These are phyloP conservation scores for Pteronotus mesoamericanus DNA, from an alignment of 2,797 vertebrate genomes.

Conservation along the genomic window DNA sequence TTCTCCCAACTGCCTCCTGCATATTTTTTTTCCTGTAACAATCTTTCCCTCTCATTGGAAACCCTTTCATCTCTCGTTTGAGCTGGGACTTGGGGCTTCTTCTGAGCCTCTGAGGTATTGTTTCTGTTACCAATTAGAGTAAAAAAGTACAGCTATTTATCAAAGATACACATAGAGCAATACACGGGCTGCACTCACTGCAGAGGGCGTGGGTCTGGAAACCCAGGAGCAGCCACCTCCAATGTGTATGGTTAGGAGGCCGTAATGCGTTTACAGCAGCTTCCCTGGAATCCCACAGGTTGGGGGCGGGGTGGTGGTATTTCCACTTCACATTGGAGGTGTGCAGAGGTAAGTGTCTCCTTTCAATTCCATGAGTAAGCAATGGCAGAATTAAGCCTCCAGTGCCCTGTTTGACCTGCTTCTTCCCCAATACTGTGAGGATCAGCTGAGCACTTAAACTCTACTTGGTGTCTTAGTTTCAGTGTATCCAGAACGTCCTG, in stretches of 20 bases:
- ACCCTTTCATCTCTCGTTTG: slow-evolving; percentile 45
- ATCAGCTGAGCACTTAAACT: background rate
- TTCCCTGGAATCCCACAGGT: background rate
- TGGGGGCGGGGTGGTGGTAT: too few relatives aligned
- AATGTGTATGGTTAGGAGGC: accelerated
- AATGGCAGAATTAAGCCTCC: accelerated
- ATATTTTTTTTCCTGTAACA: background rate
- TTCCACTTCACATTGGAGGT: background rate
- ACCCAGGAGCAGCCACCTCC: accelerated
- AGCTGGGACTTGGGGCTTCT: slow-evolving; percentile 38
- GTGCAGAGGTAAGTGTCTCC: background rate
- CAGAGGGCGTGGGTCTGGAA: accelerated
- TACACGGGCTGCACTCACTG: accelerated
- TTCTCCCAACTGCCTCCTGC: background rate
- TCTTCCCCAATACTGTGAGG: too few relatives aligned
- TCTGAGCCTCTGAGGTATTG: background rate
- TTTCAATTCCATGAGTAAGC: background rate
- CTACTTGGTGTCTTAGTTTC: background rate
- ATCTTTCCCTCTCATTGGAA: background rate
- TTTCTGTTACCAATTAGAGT: slow-evolving; percentile 61
- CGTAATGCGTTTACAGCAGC: accelerated
- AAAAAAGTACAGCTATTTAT: slow-evolving; percentile 45
- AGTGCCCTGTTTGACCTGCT: background rate
- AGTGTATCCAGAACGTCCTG: background rate
- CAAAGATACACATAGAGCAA: background rate